A percentile compares a stretch with the other conserved stretches of the same genome.
Evolutionary conservation across 1,140 invertebrate genomes (phyloP).

Genomic region (Drosophila guanche): DNA sequence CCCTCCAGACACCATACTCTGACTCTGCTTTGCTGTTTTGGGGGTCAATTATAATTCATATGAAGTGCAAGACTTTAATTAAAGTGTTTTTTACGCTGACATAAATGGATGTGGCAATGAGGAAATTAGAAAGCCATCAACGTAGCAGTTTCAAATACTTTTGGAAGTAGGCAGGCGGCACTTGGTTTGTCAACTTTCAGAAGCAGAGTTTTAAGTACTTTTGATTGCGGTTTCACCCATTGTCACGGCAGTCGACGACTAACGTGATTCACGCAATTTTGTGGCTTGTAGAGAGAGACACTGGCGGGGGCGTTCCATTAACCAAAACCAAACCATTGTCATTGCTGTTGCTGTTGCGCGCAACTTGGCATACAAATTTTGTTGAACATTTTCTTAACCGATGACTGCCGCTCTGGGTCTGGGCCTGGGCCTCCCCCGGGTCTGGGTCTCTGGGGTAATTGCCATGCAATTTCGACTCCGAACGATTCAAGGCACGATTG

Average conservation of each 20-base stretch:
- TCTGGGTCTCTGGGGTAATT: constrained; percentile 54
- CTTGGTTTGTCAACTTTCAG: constrained; percentile 27
- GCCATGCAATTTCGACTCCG: constrained; percentile 44
- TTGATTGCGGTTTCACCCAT: constrained; percentile 48
- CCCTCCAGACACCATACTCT: neutral
- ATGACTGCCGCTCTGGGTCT: constrained; percentile 7
- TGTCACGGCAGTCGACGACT: constrained; percentile 35
- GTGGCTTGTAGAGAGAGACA: neutral
- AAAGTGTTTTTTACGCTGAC: constrained; percentile 22
- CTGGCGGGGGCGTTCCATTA: constrained; percentile 27
- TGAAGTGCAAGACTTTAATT: constrained; percentile 42
- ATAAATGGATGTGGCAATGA: constrained; percentile 12
- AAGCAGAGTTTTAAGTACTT: constrained; percentile 35
- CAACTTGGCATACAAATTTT: constrained; percentile 57
- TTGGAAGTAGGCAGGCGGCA: constrained; percentile 2
- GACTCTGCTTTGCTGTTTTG: constrained; percentile 15
- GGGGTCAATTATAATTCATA: constrained; percentile 50
- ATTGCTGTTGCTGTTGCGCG: constrained; percentile 20
- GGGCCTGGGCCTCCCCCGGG: neutral
- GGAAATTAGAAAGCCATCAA: constrained; percentile 59
- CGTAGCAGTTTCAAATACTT: constrained; percentile 33
- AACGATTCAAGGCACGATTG: constrained; percentile 46
- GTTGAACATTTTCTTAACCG: constrained; percentile 37
- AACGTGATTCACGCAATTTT: constrained; percentile 58
- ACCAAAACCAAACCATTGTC: constrained; percentile 42